Base-by-base conservation (phyloP, 2,888 invertebrate genomes). In the Plagodis dolabraria region DNA sequence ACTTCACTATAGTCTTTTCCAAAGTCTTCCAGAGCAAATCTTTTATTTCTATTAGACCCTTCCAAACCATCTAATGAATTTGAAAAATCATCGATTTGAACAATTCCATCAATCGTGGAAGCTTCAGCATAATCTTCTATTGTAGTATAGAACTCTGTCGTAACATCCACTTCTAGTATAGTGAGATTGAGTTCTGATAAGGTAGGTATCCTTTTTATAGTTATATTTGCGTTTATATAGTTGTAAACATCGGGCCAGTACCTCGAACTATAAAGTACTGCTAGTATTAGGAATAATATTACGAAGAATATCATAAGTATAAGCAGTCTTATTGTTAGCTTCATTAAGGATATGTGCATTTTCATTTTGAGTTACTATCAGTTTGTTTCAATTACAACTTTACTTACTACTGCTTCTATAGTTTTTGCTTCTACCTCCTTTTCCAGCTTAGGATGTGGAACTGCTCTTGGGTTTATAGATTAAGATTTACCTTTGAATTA, bases 231-330 rank as follows among this genome's bases (percentile, higher is more conserved):
- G 44, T 87, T 85, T 8, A 89, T 75, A 56, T 91, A 92, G 56
- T 83, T 89, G 47, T 92, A 83, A 0, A 91, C 67, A 66, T 92
- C 92, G 0, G 86, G 86, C 92, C 90, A 92, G 61, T 87, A 92
- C 58, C 77, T 80, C 0, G 78, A 74, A 69, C 89, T 90, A 58
- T 89, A 92, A 10, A 92, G 53, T 42, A 87, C 70, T 0, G 79
- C 65, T 12, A 86, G 81, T 74, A 92, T 74, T 10, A 92, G 64
- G 12, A 83, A 87, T 48, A 91, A 47, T 59, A 85, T 72, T 1
- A 87, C 83, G 2, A 88, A 78, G 9, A 91, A 60, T 65, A 91
- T 87, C 60, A 87, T 58, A 52, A 89, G 44, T 54, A 87, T 75
- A 12, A 89, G 49, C 6, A 87, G n/a, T 63, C 75, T 78, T 48